Base-by-base conservation (phyloP, 2,113 vertebrate species). In the Carollia perspicillata region DNA sequence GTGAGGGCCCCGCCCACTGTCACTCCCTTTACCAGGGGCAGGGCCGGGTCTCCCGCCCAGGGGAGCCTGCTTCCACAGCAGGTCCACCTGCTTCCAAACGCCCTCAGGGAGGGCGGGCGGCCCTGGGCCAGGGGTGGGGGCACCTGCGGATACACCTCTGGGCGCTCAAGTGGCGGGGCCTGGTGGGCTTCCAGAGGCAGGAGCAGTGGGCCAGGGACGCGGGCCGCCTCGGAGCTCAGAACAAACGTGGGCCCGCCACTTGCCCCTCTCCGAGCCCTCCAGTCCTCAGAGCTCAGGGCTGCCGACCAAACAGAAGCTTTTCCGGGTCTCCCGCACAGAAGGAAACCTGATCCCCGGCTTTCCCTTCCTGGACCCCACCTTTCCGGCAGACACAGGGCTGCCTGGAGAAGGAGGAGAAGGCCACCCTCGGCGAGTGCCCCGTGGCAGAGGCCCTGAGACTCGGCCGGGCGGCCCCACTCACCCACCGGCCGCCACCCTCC, bases 311-410 rank as follows among this genome's bases (percentile, higher is more conserved):
- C 10, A 12, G 42, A 17, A 18, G 51, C 20, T 84, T 55, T 37
- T 68, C 94, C 12, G 35, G 47, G 14, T 63, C 79, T 87, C 53
- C 53, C 26, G 7, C 71, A 10, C 40, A 78, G 51, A 86, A 90
- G 84, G 84, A 96, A 94, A 83, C 30, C 53, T 44, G 71, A 42
- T 28, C 68, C 47, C 44, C 33, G 8, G 35, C 77, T 83, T 42
- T 81, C 81, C 68, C 90, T 89, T 81, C 90, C 60, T 3, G 17
- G 49, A 89, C 53, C 80, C 90, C 37, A 44, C 33, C 44, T 89
- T 84, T 85, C 86, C 14, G 1, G 35, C 84, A 58, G 68, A 85
- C 42, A 23, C 60, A 2, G 30, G 35, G 55, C 47, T 16, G 12
- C 91, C 71, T 13, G 2, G 44, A 22, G 18, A 37, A 49, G n/a